phyloP scores from a whole-genome alignment of 2,797 vertebrate genomes.

The Staurois parvus region DNA sequence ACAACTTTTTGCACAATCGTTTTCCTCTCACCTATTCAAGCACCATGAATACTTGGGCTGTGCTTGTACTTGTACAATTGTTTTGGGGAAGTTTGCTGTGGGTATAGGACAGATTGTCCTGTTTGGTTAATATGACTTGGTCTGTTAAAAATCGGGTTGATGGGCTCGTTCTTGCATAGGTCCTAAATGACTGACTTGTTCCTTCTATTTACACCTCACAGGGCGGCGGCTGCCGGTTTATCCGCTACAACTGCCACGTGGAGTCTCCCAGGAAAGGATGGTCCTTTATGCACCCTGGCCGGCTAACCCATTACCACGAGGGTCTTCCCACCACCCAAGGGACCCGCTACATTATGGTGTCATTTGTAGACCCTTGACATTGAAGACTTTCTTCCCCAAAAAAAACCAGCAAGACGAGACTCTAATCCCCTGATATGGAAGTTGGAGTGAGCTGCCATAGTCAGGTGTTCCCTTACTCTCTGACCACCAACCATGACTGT shows the following conservation, averaged over 20 bases:
- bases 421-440: not conserved
- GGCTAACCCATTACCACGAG: constrained; percentile 91
- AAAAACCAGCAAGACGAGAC: not conserved
- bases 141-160: too few relatives aligned
- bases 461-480: not conserved
- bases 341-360: constrained; percentile 92
- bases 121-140: too few relatives aligned
- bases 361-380: constrained; percentile 87
- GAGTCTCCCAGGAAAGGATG: constrained; percentile 88
- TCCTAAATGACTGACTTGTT: not conserved
- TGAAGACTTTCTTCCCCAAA: not conserved
- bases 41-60: not conserved
- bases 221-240: constrained; percentile 88
- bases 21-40: too few relatives aligned
- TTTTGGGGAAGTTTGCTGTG: too few relatives aligned
- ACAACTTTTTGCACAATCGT: too few relatives aligned
- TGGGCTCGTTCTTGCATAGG: too few relatives aligned
- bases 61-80: not conserved
- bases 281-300: constrained; percentile 89
- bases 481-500: not conserved
- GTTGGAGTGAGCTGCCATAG: not conserved
- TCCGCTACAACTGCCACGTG: constrained; percentile 84
- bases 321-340: constrained; percentile 86
- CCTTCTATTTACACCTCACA: constrained; percentile 57
- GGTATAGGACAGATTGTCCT: too few relatives aligned